Conservation (phyloP, 2,888 invertebrate genomes). For the Lasioglossum malachurum region DNA sequence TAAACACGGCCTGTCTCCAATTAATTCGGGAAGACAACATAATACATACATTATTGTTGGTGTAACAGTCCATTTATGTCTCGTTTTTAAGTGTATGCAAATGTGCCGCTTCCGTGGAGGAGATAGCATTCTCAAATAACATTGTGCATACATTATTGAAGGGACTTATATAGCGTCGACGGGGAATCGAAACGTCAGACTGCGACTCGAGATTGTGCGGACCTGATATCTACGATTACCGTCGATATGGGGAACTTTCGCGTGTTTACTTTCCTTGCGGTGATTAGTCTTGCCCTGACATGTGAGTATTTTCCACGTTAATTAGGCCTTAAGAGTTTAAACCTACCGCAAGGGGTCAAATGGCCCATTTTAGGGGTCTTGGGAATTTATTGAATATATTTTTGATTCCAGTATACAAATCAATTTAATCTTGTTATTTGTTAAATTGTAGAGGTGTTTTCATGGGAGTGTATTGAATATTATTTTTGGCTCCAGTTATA, state of each 20-base stretch:
- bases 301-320: not conserved
- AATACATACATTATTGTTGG: no score
- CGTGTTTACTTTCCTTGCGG: not conserved
- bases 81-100: not conserved
- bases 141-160: conserved; percentile 57
- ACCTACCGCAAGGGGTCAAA: no score
- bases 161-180: not conserved
- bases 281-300: not conserved
- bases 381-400: no score
- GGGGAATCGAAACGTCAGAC: not conserved
- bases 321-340: not conserved
- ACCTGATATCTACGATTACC: not conserved
- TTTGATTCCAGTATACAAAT: no score
- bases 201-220: not conserved
- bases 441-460: no score
- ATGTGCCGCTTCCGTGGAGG: not conserved
- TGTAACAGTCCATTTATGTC: not conserved
- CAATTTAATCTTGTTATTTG: no score
- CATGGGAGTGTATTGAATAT: no score
- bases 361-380: no score
- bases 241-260: not conserved
- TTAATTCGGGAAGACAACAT: no score
- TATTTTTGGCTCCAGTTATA: no score
- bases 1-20: not conserved
- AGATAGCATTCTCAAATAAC: not conserved